phyloP scores from a whole-genome alignment of 2,113 vertebrate species.

The Syngnathoides biaculeatus region DNA sequence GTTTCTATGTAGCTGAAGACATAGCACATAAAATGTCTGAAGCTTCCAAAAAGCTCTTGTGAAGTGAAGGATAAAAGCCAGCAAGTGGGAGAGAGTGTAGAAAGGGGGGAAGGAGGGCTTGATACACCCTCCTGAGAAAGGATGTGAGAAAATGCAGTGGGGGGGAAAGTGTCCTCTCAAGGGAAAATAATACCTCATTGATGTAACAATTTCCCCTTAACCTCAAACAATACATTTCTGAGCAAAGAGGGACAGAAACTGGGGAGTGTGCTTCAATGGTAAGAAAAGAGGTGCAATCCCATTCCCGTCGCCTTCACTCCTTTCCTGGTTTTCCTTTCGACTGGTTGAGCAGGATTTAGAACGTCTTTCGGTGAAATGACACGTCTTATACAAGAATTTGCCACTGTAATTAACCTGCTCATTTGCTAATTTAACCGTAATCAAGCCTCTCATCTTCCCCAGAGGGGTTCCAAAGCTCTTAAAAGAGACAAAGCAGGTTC shows the following conservation, averaged over 20 bases:
- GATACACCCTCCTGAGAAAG: conserved; percentile 64
- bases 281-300: conserved; percentile 21
- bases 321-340: conserved; percentile 26
- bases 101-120: conserved; percentile 58
- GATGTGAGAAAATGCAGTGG: conserved; percentile 21
- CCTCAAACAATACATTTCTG: conserved; percentile 53
- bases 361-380: conserved; percentile 59
- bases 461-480: conserved; percentile 58
- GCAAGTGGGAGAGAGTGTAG: conserved; percentile 56
- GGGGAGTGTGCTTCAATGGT: conserved; percentile 38
- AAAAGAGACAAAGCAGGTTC: conserved; percentile 52
- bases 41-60: conserved; percentile 62
- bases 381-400: conserved; percentile 64
- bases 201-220: conserved; percentile 62
- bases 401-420: conserved; percentile 71
- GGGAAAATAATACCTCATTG: conserved; percentile 53
- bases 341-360: conserved; percentile 42
- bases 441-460: conserved; percentile 72
- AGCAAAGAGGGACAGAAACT: conserved; percentile 42
- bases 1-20: conserved; percentile 42
- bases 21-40: conserved; percentile 55
- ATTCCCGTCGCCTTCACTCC: conserved; percentile 18
- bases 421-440: conserved; percentile 74
- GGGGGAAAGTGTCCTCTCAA: conserved; percentile 52
- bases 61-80: conserved; percentile 71